Conservation (phyloP, 1,140 invertebrate species). For the Lithobius niger region DNA sequence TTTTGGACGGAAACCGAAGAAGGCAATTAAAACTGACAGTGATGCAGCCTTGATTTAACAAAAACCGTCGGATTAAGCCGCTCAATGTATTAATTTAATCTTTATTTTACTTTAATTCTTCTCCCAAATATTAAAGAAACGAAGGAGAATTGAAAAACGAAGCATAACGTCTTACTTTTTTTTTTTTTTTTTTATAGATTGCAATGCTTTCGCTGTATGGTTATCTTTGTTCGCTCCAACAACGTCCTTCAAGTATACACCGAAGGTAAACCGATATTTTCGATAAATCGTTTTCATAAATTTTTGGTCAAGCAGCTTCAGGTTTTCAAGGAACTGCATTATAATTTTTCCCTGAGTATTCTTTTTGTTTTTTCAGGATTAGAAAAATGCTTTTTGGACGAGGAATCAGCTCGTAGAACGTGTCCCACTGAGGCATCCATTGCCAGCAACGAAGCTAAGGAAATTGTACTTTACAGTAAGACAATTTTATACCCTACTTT, state of each 20-base stretch:
- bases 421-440: conserved; percentile 40
- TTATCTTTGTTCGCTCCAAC: conserved; percentile 41
- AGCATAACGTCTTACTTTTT: conserved; percentile 20
- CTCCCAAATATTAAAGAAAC: background rate
- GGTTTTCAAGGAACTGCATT: no score
- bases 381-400: conserved; percentile 47
- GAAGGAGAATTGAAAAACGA: background rate
- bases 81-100: no score
- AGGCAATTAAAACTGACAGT: no score
- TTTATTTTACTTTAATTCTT: background rate
- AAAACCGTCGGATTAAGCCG: no score
- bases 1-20: no score
- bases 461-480: conserved; percentile 42
- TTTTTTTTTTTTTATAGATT: conserved; percentile 29
- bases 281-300: background rate
- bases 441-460: conserved; percentile 26
- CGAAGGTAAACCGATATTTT: conserved; percentile 28
- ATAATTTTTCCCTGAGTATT: background rate
- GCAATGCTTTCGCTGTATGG: conserved; percentile 47
- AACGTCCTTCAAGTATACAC: conserved; percentile 51
- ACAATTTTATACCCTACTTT: conserved; percentile 13
- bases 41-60: no score
- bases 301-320: no score
- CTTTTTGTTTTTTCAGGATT: conserved; percentile 22
- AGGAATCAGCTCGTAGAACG: conserved; percentile 42